Percentiles rank a stretch among this genome's conserved stretches.
These are phyloP conservation scores for Aphidius gifuensis DNA, from an alignment of 1,140 invertebrate genomes.

Conservation along the genomic window DNA sequence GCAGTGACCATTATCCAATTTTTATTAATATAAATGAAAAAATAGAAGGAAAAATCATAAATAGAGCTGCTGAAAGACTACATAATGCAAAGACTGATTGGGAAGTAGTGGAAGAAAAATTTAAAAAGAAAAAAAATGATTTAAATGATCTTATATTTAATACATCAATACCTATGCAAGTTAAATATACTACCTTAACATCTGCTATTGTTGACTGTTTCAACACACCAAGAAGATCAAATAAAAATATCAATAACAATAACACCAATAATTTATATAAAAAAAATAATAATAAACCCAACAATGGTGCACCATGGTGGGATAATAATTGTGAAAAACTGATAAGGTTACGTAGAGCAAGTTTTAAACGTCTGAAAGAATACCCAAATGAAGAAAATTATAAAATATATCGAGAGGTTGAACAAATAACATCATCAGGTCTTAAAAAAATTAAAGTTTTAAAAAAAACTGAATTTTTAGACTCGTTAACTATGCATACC, in stretches of 20 bases:
- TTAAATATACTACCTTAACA: conserved; percentile 14
- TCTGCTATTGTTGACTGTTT: neutral
- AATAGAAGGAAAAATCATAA: neutral
- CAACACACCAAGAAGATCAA: neutral
- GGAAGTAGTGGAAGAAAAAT: neutral
- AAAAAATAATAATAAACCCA: neutral
- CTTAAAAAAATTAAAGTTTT: conserved; percentile 8
- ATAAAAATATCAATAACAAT: neutral
- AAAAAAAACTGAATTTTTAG: conserved; percentile 2
- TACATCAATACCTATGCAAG: neutral
- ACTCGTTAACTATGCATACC: neutral
- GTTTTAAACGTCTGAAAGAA: no score
- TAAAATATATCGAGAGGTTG: neutral
- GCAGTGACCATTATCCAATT: conserved; percentile 15
- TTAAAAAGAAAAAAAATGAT: no score
- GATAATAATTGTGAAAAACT: no score
- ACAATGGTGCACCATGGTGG: no score
- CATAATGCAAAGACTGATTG: neutral
- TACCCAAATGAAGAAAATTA: no score
- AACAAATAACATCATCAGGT: neutral
- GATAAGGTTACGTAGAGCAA: no score
- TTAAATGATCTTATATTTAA: neutral
- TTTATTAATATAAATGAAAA: neutral
- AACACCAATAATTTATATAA: neutral
- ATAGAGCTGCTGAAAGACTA: neutral